Base-by-base conservation (phyloP, 2,113 vertebrate genomes). In the Datnioides undecimradiatus region DNA sequence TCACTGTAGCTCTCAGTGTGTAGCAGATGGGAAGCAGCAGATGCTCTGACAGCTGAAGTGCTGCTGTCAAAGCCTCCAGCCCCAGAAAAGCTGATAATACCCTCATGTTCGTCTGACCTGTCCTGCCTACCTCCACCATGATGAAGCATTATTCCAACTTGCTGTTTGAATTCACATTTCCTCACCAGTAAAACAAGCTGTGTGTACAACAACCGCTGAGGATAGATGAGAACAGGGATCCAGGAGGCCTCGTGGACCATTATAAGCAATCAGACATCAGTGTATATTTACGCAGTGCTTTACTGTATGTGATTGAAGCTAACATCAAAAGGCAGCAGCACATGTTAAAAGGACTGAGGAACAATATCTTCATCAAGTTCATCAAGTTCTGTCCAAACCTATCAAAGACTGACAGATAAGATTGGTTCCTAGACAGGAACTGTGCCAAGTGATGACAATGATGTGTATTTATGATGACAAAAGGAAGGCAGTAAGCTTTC, bases 51-150 rank as follows among this genome's bases (percentile, higher is more conserved):
- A 27, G 49, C 12, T 52, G 2, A 27, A 27, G 23, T 11, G n/a
- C 45, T n/a, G 19, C 48, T 51, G 48, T 51, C 48, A 51, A 51
- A 51, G 48, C 49, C 49, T 55, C 41, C 23, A 38, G 48, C 48
- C 62, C n/a, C 16, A 6, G n/a, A 33, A 55, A 82, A 87, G 67
- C 68, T 75, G 72, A 71, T 80, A 70, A 85, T 52, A 40, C 55
- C 27, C 55, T 76, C n/a, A 19, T 58, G 55, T 57, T 48, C 11
- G 66, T 33, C 31, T 60, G 45, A 51, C 27, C 0, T 36, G 12
- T 27, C 41, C 27, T 29, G 40, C 23, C 52, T 21, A 19, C 3
- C 34, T 21, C 4, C 10, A 23, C 41, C 9, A 27, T 31, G 40
- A 23, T 34, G 4, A 45, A 27, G 27, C n/a, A 55, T 36, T 29